phyloP scores from a whole-genome alignment of 2,113 vertebrate species.

The Leucoraja erinaceus region DNA sequence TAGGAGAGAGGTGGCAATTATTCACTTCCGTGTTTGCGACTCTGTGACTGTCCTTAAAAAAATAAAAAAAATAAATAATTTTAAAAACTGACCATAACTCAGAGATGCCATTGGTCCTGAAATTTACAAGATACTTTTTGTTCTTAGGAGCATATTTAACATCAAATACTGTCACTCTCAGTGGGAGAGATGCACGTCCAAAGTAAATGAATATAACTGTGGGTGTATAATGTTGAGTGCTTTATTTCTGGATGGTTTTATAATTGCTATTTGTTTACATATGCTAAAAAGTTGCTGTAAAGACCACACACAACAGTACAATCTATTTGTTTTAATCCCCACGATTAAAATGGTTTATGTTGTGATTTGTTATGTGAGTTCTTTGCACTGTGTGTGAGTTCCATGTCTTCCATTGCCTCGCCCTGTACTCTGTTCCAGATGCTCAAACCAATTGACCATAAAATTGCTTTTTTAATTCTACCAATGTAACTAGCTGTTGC shows the following conservation, averaged over 20 bases:
- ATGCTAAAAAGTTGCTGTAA: not conserved
- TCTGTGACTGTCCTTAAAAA: not conserved
- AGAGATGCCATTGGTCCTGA: not conserved
- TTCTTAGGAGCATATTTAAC: not conserved
- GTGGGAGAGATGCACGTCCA: not conserved
- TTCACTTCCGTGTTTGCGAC: not conserved
- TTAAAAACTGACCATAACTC: not conserved
- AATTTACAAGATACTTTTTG: not conserved
- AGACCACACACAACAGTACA: constrained; percentile 17
- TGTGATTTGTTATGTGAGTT: not conserved
- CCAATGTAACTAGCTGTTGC: constrained; percentile 63
- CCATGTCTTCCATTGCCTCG: constrained; percentile 43
- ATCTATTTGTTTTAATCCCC: constrained; percentile 7
- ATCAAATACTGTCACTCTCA: not conserved
- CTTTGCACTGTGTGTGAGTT: constrained; percentile 33
- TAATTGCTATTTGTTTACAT: constrained; percentile 3
- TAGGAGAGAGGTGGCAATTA: not conserved
- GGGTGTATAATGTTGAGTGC: not conserved
- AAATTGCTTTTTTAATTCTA: constrained; percentile 84
- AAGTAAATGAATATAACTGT: not conserved
- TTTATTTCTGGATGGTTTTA: not conserved
- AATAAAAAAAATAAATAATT: no score
- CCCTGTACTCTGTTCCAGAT: constrained; percentile 83
- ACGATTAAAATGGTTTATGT: not conserved
- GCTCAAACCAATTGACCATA: constrained; percentile 90